Conservation (phyloP, 2,797 vertebrate genomes). For the Pantherophis vulpinus region DNA sequence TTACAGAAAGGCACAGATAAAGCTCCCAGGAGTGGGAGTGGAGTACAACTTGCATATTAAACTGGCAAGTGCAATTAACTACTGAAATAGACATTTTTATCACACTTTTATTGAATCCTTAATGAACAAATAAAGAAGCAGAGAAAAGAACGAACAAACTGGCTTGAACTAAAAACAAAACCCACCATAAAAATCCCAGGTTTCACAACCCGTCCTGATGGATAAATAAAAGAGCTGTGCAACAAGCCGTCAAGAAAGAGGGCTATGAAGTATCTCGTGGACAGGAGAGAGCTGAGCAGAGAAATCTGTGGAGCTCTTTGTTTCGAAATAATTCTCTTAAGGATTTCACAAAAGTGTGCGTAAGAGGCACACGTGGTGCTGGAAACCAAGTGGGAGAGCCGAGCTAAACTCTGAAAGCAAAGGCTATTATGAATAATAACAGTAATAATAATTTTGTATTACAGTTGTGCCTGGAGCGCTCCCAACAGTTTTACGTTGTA, state of each 20-base stretch:
- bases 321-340: background rate
- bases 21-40: constrained; percentile 37
- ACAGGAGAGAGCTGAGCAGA: background rate
- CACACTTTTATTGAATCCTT: constrained; percentile 68
- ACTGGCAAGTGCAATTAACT: constrained; percentile 62
- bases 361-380: background rate
- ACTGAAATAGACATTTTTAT: constrained; percentile 66
- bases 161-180: constrained; percentile 45
- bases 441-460: constrained; percentile 34
- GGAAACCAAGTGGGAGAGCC: background rate
- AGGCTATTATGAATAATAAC: constrained; percentile 25
- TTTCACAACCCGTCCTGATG: constrained; percentile 33
- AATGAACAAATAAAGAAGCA: constrained; percentile 73
- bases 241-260: background rate
- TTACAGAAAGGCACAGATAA: background rate
- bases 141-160: constrained; percentile 55
- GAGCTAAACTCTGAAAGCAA: background rate
- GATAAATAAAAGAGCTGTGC: constrained; percentile 13
- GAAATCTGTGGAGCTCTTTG: background rate
- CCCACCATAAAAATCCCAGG: constrained; percentile 41
- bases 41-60: constrained; percentile 49
- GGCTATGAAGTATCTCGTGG: fast-evolving
- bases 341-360: background rate
- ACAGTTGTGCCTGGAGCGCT: constrained; percentile 15
- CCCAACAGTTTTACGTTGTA: constrained; percentile 13